Base-by-base conservation (phyloP, 2,113 vertebrate species). In the Platanista minor region DNA sequence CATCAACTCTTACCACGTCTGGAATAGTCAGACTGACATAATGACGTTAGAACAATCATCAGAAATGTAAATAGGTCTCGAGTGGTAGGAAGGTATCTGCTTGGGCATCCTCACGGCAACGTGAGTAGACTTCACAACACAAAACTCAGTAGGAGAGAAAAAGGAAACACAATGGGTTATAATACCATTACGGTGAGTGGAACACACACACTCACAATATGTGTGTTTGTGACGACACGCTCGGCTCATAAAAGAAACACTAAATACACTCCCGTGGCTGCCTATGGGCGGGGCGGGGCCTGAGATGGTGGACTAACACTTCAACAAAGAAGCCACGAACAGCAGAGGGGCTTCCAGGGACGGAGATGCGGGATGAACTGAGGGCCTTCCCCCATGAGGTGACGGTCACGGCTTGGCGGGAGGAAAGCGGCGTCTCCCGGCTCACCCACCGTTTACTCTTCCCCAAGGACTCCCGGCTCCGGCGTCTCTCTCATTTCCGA, bases 71-170 rank as follows among this genome's bases (percentile, higher is more conserved):
- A 31, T 0, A 23, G 2, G 4, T n/a, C 39, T 46, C 25, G 5
- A 11, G 49, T 3, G 4, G n/a, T 12, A 13, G 36, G 41, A n/a
- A 12, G 43, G 41, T 0, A 17, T 25, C 1, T 1, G 41, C 23
- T 2, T 0, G 8, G 29, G 33, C 10, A 11, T 54, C 27, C 83
- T 31, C 21, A 8, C 0, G 10, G 43, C 20, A 3, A 6, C 0
- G 6, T 1, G 21, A 25, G n/a, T 0, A 8, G 33, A n/a, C 17
- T 64, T 36, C 3, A 23, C 64, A 52, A 52, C 36, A 27, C 54
- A 8, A 18, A 25, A 21, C 31, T 54, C 23, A 33, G 39, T 1
- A 17, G 27, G 1, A 87, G 67, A 33, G 49, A 9, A 29, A 52
- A 43, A 61, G 12, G 27, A 52, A 13, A 41, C 11, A 3, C 6